These are phyloP conservation scores for Actinia equina DNA, from an alignment of 64 coral and sea anemone genomes.

Conservation along the genomic window DNA sequence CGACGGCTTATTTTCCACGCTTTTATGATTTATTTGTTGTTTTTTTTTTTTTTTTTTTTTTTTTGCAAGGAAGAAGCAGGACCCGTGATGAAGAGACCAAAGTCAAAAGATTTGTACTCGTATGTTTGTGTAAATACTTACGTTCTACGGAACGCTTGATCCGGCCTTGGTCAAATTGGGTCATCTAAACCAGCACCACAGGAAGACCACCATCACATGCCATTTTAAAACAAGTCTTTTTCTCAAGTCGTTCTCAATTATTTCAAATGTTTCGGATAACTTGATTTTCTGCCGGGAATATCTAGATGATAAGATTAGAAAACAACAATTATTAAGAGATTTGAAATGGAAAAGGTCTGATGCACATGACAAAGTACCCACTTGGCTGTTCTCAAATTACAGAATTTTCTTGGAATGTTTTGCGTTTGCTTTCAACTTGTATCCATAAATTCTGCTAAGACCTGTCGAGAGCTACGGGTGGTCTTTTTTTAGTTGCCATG, in stretches of 20 bases:
- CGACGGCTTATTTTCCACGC: too few relatives aligned
- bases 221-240: not conserved
- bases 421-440: not conserved
- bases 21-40: too few relatives aligned
- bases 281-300: not conserved
- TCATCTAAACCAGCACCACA: not conserved
- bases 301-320: not conserved
- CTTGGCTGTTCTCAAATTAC: not conserved
- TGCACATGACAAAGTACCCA: not conserved
- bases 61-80: not conserved
- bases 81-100: not conserved
- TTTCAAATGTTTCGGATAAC: not conserved
- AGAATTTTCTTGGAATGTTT: conserved; percentile 28
- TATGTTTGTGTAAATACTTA: not conserved
- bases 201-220: not conserved
- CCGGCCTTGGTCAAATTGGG: not conserved
- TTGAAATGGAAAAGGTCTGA: not conserved
- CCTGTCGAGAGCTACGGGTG: conserved; percentile 2
- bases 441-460: not conserved
- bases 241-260: not conserved
- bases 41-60: not conserved
- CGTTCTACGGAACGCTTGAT: not conserved
- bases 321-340: not conserved
- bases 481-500: not conserved
- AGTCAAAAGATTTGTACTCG: not conserved